Evolutionary conservation across 2,113 vertebrate species (phyloP), one percentile per base, ranked within the genome.

Genomic region (Zapus hudsonius): DNA sequence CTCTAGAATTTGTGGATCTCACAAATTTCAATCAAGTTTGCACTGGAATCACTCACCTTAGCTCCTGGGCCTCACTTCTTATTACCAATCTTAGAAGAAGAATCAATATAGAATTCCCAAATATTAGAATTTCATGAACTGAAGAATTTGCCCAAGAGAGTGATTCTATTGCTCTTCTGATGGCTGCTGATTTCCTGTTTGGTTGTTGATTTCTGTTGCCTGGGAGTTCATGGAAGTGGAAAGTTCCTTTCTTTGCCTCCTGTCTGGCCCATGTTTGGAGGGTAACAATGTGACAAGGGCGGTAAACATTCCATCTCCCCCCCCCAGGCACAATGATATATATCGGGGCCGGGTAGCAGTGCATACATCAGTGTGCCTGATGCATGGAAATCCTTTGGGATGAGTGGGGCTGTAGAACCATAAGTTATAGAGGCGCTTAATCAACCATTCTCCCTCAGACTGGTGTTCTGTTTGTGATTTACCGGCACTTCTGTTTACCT

Each of bases 401-500:
- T 91, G 74, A 96, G 73, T 75, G 89, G 91, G 42, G 64, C 84
- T 95, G 42, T 85, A 91, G 87, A 96, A 95, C 64, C 69, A 9
- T 96, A 93, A 95, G 95, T 96, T 96, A 97, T 83, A 67, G 95
- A 91, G 84, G 70, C 1, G 4, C 91, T 97, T 95, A 97, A 95
- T 97, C 94, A 97, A 95, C 95, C 87, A 70, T 86, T 96, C 94
- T 95, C 87, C 91, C 76, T 57, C 93, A 3, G 13, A 93, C 90
- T 74, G 82, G 84, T 67, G 87, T 59, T 93, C 91, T 73, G 84
- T 79, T 69, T 2, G 0, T 96, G 95, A 97, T 97, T 97, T 96
- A 97, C 93, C 47, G 87, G 63, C 91, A 90, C 94, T 94, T 96
- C 89, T 97, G 96, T 97, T 97, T 97, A 97, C 96, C 95, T 96